These are phyloP conservation scores for Nomada lathburiana DNA, from an alignment of 2,888 invertebrate genomes.

Conservation along the genomic window DNA sequence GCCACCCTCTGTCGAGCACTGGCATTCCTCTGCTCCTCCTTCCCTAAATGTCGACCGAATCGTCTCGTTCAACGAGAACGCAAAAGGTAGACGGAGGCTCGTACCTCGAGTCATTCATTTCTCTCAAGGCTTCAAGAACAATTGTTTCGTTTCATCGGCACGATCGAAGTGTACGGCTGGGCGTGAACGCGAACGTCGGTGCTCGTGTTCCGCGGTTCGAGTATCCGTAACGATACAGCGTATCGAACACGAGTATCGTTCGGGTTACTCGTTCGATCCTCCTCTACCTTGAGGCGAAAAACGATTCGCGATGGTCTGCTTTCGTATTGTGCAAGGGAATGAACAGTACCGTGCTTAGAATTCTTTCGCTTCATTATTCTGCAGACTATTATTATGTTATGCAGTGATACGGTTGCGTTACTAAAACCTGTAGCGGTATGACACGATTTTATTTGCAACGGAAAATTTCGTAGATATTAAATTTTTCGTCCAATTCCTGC, in stretches of 20 bases:
- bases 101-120: constrained; percentile 65
- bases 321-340: constrained; percentile 29
- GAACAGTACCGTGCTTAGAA: not conserved
- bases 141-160: constrained; percentile 71
- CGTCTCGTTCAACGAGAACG: constrained; percentile 29
- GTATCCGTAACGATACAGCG: constrained; percentile 65
- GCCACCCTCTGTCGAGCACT: constrained; percentile 38
- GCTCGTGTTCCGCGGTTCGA: constrained; percentile 37
- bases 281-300: constrained; percentile 45
- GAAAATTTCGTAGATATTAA: too few relatives aligned
- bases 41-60: constrained; percentile 40
- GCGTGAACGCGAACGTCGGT: constrained; percentile 64
- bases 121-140: constrained; percentile 66
- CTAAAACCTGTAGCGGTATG: too few relatives aligned
- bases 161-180: constrained; percentile 53
- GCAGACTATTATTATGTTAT: not conserved
- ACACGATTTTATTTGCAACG: too few relatives aligned
- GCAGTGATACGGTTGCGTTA: too few relatives aligned
- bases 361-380: not conserved
- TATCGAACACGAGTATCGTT: constrained; percentile 30
- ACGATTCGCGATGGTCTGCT: constrained; percentile 37
- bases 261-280: constrained; percentile 50
- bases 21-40: constrained; percentile 47
- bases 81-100: constrained; percentile 29
- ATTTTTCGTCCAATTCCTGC: too few relatives aligned